Percentiles rank a stretch among this genome's conserved stretches.
phyloP scores from a whole-genome alignment of 2,113 vertebrate species.

The Nansenia antarctica region DNA sequence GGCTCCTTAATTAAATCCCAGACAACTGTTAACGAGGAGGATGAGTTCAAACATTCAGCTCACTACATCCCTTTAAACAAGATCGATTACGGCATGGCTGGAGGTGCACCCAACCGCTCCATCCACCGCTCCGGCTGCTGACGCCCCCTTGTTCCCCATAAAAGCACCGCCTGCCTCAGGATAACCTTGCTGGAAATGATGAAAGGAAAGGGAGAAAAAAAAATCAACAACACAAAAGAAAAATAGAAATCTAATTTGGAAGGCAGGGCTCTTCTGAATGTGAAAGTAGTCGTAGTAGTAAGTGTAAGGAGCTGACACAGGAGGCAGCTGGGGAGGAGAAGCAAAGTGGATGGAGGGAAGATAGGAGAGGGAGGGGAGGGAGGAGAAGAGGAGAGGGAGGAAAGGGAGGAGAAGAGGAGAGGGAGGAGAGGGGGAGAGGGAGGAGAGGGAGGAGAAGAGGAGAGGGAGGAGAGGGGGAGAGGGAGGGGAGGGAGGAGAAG shows the following conservation, averaged over 20 bases:
- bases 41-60: constrained; percentile 71
- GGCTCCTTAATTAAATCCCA: constrained; percentile 70
- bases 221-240: constrained; percentile 63
- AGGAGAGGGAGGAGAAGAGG: too few relatives aligned
- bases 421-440: too few relatives aligned
- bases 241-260: constrained; percentile 59
- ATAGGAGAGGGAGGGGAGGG: neutral
- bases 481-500: neutral
- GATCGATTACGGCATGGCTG: constrained; percentile 65
- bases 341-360: neutral
- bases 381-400: too few relatives aligned
- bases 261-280: constrained; percentile 54
- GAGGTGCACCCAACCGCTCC: constrained; percentile 16
- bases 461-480: neutral
- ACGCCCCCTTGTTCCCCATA: constrained; percentile 57
- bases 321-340: too few relatives aligned
- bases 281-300: constrained; percentile 34
- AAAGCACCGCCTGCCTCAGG: constrained; percentile 64
- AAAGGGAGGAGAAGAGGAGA: too few relatives aligned
- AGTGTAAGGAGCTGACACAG: neutral
- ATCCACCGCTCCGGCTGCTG: constrained; percentile 11
- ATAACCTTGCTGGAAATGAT: constrained; percentile 72
- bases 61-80: constrained; percentile 65
- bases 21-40: constrained; percentile 68
- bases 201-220: constrained; percentile 69